A percentile compares a stretch with the other conserved stretches of the same genome.
Evolutionary conservation across 1,140 invertebrate species (phyloP).

Genomic region (Pristionchus pacificus): DNA sequence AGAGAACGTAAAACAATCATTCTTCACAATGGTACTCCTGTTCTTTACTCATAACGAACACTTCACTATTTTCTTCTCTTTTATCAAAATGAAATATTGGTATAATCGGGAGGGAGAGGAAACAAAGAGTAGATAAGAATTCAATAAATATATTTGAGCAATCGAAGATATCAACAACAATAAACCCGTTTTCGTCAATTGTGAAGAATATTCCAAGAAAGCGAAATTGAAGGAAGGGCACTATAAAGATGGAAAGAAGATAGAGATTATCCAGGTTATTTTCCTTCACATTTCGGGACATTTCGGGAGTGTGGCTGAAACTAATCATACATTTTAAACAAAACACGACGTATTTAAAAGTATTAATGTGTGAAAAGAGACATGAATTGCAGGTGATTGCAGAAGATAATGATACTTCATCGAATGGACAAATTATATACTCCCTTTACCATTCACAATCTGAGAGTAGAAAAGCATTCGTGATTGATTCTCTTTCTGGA

Average conservation of each 20-base stretch:
- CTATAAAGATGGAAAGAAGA: conserved; percentile 27
- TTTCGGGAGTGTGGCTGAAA: neutral
- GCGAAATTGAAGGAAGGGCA: conserved; percentile 46
- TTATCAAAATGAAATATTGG: no score
- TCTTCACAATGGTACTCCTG: no score
- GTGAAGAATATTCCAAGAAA: conserved; percentile 36
- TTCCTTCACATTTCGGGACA: no score
- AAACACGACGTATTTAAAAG: conserved; percentile 26
- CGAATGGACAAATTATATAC: conserved; percentile 52
- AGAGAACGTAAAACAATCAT: no score
- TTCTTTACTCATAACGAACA: no score
- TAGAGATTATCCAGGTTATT: no score
- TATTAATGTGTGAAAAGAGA: conserved; percentile 1
- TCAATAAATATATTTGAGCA: no score
- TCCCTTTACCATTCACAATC: conserved; percentile 48
- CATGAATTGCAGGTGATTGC: conserved; percentile 36
- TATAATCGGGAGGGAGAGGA: no score
- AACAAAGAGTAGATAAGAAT: no score
- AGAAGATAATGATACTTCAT: conserved; percentile 44
- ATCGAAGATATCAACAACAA: conserved; percentile 54
- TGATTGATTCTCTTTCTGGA: conserved; percentile 48
- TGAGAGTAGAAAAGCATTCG: conserved; percentile 51
- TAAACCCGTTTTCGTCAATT: conserved; percentile 42
- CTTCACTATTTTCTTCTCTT: no score
- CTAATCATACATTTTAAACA: neutral